Evolutionary conservation across 2,113 vertebrate genomes (phyloP).

Genomic region (Polyodon spathula): DNA sequence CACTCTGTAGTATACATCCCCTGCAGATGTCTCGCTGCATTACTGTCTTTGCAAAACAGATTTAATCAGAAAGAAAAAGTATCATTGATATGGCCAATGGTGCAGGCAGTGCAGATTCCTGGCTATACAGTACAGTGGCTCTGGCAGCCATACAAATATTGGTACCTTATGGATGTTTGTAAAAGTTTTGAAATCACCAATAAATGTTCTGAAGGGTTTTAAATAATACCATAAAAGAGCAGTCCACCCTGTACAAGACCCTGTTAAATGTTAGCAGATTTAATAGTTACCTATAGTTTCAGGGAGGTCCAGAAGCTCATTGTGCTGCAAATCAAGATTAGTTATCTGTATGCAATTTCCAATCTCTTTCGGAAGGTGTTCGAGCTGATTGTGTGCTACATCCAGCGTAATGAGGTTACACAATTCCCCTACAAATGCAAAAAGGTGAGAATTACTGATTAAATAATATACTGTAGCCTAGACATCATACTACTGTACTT

Average conservation of each 20-base stretch:
- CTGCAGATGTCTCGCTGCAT: too few relatives aligned
- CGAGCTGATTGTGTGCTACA: conserved; percentile 97
- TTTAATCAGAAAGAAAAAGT: background rate
- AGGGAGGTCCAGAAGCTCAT: conserved; percentile 93
- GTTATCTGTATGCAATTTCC: conserved; percentile 97
- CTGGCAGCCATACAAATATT: conserved; percentile 11
- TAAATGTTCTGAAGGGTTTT: too few relatives aligned
- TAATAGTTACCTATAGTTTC: conserved; percentile 81
- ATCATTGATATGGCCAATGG: too few relatives aligned
- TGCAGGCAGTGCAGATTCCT: too few relatives aligned
- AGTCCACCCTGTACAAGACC: conserved; percentile 54
- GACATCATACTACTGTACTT: too few relatives aligned
- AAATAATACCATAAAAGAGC: too few relatives aligned
- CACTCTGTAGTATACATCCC: too few relatives aligned
- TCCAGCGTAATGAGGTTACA: conserved; percentile 97
- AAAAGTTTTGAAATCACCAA: too few relatives aligned
- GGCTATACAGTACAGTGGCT: too few relatives aligned
- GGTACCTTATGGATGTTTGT: conserved; percentile 27
- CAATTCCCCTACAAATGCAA: conserved; percentile 74
- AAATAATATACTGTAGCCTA: background rate
- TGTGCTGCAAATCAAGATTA: conserved; percentile 98
- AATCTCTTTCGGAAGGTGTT: conserved; percentile 97
- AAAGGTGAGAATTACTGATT: conserved; percentile 20
- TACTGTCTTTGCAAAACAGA: too few relatives aligned
- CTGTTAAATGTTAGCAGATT: conserved; percentile 11